phyloP scores from a whole-genome alignment of 2,113 vertebrate species.

The Eubucco bourcierii region DNA sequence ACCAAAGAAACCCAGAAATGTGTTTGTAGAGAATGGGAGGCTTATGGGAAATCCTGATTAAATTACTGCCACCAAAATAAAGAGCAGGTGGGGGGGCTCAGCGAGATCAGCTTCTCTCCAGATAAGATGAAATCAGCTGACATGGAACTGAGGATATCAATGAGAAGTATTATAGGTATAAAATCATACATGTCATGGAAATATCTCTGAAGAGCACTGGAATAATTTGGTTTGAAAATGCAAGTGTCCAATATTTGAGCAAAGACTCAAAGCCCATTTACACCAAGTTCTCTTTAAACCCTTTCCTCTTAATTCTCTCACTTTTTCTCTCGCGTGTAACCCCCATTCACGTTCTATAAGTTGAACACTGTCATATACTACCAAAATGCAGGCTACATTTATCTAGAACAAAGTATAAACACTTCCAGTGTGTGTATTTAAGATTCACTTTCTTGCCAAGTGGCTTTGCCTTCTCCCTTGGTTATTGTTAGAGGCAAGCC shows the following conservation, averaged over 20 bases:
- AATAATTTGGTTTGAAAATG: not conserved
- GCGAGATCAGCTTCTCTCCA: not conserved
- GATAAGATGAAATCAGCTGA: conserved; percentile 7
- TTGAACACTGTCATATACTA: conserved; percentile 9
- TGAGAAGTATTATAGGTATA: not conserved
- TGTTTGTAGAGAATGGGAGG: not conserved
- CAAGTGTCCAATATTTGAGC: not conserved
- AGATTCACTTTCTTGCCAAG: conserved; percentile 61
- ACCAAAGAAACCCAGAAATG: not conserved
- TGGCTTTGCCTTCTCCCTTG: conserved; percentile 43
- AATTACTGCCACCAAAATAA: conserved; percentile 25
- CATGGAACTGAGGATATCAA: not conserved
- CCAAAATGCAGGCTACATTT: conserved; percentile 38
- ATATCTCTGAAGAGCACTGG: not conserved
- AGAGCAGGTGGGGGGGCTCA: not conserved
- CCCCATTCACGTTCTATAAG: conserved; percentile 14
- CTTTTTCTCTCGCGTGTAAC: not conserved
- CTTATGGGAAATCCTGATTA: conserved; percentile 11
- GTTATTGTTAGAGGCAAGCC: conserved; percentile 27
- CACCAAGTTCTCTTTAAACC: not conserved
- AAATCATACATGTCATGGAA: not conserved
- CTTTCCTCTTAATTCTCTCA: not conserved
- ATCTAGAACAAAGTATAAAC: conserved; percentile 58
- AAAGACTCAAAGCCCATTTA: not conserved
- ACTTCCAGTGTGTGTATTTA: conserved; percentile 52